Evolutionary conservation across 2,797 vertebrate genomes (phyloP).

Genomic region (Bradypodion ventrale): DNA sequence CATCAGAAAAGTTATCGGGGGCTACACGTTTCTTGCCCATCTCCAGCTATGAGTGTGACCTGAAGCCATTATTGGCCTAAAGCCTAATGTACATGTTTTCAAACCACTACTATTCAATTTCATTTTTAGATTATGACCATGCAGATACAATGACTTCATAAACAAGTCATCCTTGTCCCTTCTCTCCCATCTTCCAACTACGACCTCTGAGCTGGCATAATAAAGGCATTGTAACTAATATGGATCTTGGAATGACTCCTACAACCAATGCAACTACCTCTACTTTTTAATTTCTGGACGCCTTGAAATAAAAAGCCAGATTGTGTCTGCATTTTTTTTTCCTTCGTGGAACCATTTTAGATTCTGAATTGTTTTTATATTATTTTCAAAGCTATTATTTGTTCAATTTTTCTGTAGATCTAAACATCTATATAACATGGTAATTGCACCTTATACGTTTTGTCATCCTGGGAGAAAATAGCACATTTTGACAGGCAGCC

Average conservation of each 20-base stretch:
- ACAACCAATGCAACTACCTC: background rate
- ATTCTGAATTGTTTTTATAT: background rate
- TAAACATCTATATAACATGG: background rate
- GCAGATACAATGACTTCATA: background rate
- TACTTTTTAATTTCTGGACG: background rate
- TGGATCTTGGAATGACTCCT: background rate
- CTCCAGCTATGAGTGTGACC: background rate
- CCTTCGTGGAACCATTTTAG: background rate
- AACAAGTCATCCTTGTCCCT: background rate
- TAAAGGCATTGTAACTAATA: background rate
- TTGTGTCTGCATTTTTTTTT: background rate
- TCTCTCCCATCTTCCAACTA: background rate
- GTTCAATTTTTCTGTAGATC: background rate
- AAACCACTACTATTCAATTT: background rate
- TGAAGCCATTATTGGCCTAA: background rate
- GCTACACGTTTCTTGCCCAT: too few relatives aligned
- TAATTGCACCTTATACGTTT: background rate
- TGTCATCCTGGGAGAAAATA: background rate
- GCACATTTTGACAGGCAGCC: background rate
- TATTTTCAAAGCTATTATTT: too few relatives aligned
- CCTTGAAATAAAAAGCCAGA: background rate
- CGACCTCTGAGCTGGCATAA: background rate
- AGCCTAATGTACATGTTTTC: background rate
- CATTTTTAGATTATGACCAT: background rate
- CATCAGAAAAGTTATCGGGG: too few relatives aligned